Evolutionary conservation across 2,797 vertebrate genomes (phyloP), one percentile per base, ranked within the genome.

Genomic region (Steatocranus sp.): DNA sequence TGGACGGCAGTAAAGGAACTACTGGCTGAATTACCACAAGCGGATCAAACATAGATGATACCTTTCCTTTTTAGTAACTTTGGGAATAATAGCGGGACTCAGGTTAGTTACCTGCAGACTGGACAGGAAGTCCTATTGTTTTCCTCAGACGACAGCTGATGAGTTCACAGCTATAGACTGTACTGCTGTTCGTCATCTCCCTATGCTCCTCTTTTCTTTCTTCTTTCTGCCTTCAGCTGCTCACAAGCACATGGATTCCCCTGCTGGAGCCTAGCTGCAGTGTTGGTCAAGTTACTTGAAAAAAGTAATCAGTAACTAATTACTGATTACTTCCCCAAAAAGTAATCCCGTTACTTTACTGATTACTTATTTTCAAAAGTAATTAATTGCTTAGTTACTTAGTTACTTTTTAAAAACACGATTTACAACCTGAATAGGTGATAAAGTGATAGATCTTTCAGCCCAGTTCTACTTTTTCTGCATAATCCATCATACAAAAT

Each of bases 141-240:
- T 68, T 43, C 20, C 20, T 68, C 36, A 68, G 63, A 41, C 2
- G 4, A 14, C 8, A 6, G 61, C 58, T 11, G 63, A 68, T 10
- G 1, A 66, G 8, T 17, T 43, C 20, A 68, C 36, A 2, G 20
- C 23, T 34, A 2, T 58, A 18, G 17, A 34, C 17, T 7, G 54
- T 18, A 6, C 10, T 58, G 30, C 25, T 68, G 63, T 0, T 68
- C 23, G 0, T 3, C 36, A 0, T 41, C 61, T 66, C 36, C 12
- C 41, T 4, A 3, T 43, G 12, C 61, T 66, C 61, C n/a, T 58
- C 27, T 10, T 6, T 41, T 41, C 63, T 0, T 12, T 15, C 61
- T 12, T 0, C 58, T 63, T 7, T 36, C 32, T 36, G 32, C 32
- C 8, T 14, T 68, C 36, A 68, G 36, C 61, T 15, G 11, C 12